A percentile compares a stretch with the other conserved stretches of the same genome.
Conservation (phyloP, 37 sponge, comb jelly and placozoan genomes). For the Geodia barretti region DNA sequence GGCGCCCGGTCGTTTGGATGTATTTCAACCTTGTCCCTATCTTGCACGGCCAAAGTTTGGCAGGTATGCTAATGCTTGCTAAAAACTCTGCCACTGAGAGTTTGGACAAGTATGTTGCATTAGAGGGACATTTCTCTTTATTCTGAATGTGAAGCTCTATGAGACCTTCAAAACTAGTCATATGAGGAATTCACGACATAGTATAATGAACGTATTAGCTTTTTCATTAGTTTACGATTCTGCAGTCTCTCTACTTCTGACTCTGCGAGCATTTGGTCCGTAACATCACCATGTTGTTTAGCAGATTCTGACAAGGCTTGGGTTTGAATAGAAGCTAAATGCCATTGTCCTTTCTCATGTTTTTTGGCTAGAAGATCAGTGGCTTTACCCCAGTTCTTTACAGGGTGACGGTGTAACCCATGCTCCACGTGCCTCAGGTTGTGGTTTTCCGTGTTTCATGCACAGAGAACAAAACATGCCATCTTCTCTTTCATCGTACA, state of each 20-base stretch:
- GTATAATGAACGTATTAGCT: constrained; percentile 26
- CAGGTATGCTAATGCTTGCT: too few species aligned
- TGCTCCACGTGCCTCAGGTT: constrained; percentile 10
- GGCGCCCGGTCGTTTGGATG: too few species aligned
- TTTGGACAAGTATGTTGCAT: constrained; percentile 44
- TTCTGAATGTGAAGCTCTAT: constrained; percentile 38
- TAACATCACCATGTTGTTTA: too few species aligned
- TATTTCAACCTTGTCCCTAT: too few species aligned
- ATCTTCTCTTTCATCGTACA: constrained; percentile 2
- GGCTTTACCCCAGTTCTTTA: constrained; percentile 28
- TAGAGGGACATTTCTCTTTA: constrained; percentile 9
- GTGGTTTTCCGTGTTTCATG: constrained; percentile 29
- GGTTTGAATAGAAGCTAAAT: constrained; percentile 19
- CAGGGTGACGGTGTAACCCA: constrained; percentile 7
- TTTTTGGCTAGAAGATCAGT: constrained; percentile 6
- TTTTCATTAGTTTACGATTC: constrained; percentile 25
- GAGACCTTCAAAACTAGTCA: constrained; percentile 27
- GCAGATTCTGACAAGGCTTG: background rate
- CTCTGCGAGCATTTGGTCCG: too few species aligned
- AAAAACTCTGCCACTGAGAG: constrained; percentile 20
- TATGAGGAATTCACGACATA: constrained; percentile 36
- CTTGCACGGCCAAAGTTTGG: too few species aligned
- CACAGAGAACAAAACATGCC: constrained; percentile 42
- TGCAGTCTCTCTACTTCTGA: constrained; percentile 5
- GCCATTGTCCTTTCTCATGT: constrained; percentile 36